Percentiles rank a stretch among this genome's conserved stretches.
phyloP scores from a whole-genome alignment of 2,113 vertebrate genomes.

The Ptilorrhoa leucosticta region DNA sequence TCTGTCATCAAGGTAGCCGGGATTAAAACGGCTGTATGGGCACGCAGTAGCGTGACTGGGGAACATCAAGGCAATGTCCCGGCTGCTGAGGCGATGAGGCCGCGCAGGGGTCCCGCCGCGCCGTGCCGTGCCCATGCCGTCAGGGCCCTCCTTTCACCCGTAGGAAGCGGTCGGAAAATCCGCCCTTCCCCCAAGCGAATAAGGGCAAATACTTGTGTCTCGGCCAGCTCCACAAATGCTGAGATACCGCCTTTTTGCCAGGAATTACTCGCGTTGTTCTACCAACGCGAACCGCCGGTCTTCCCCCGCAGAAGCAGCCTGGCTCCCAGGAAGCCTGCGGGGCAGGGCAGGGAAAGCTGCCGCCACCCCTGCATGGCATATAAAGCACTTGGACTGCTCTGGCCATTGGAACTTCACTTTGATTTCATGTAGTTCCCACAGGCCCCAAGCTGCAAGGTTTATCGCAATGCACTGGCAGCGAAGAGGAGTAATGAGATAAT shows the following conservation, averaged over 20 bases:
- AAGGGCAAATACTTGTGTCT: not conserved
- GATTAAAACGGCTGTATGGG: not conserved
- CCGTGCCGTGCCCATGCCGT: not conserved
- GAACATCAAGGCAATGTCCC: not conserved
- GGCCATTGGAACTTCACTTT: not conserved
- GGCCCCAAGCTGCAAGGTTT: not conserved
- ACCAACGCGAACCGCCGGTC: not conserved
- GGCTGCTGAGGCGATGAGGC: not conserved
- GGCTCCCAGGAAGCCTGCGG: not conserved
- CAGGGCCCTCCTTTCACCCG: not conserved
- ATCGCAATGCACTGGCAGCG: not conserved
- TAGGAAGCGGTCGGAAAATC: not conserved
- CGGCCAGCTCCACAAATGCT: not conserved
- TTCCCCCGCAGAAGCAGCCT: not conserved
- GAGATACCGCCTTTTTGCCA: not conserved
- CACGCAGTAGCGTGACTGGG: not conserved
- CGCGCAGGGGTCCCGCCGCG: too few relatives aligned
- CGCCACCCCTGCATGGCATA: not conserved
- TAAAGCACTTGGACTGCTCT: not conserved
- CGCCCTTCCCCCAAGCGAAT: not conserved
- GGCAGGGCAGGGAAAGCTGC: too few relatives aligned
- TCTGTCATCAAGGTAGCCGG: not conserved
- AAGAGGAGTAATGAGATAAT: not conserved
- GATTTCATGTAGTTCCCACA: not conserved
- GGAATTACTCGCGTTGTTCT: not conserved